Evolutionary conservation across 2,113 vertebrate species (phyloP).

Genomic region (Muscicapa adusta): DNA sequence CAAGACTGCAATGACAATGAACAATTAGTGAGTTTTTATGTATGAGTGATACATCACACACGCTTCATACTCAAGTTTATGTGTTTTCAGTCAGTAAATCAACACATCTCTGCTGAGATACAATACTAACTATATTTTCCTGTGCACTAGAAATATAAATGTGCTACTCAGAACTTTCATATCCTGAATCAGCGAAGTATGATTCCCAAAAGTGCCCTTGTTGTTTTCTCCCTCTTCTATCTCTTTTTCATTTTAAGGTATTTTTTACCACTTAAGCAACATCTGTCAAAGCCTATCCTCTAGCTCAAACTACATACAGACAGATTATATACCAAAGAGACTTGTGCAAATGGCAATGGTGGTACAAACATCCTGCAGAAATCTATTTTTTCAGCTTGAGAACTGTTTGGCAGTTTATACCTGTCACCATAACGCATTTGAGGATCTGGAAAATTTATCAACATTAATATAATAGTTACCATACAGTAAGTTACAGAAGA

Average conservation of each 20-base stretch:
- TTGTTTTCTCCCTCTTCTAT: neutral
- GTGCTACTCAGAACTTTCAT: neutral
- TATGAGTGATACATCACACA: neutral
- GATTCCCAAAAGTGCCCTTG: neutral
- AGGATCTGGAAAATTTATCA: neutral
- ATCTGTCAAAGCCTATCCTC: neutral
- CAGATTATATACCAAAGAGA: neutral
- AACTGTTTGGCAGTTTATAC: neutral
- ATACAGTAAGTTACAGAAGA: neutral
- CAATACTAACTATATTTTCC: neutral
- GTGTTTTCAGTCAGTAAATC: neutral
- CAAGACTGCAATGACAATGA: neutral
- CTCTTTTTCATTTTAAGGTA: neutral
- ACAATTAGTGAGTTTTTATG: neutral
- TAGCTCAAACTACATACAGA: neutral
- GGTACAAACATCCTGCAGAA: neutral
- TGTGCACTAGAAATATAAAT: neutral
- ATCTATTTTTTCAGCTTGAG: neutral
- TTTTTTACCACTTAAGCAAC: neutral
- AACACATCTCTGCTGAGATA: neutral
- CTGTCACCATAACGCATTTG: neutral
- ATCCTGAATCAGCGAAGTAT: neutral
- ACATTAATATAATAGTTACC: neutral
- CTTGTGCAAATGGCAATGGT: neutral
- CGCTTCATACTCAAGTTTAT: neutral